These are phyloP conservation scores for Laspeyria flexula DNA, from an alignment of 2,888 invertebrate genomes.

Conservation along the genomic window DNA sequence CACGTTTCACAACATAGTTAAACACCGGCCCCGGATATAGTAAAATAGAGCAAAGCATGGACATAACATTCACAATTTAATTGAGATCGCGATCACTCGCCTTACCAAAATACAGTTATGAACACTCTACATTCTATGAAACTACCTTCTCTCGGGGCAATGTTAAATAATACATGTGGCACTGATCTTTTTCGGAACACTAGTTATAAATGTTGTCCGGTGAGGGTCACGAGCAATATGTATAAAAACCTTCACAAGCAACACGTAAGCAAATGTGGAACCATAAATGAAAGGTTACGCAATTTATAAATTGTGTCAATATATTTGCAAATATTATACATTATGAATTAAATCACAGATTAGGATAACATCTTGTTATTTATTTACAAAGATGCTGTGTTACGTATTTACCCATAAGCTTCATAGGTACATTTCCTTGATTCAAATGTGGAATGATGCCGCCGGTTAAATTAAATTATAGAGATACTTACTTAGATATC, in stretches of 20 bases:
- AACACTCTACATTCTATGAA: constrained; percentile 10
- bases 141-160: constrained; percentile 22
- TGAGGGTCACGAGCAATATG: constrained; percentile 79
- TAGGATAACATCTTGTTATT: constrained; percentile 6
- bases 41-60: constrained; percentile 34
- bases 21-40: constrained; percentile 13
- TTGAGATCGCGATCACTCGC: constrained; percentile 27
- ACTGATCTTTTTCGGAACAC: constrained; percentile 53
- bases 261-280: constrained; percentile 84
- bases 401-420: constrained; percentile 16
- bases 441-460: constrained; percentile 66
- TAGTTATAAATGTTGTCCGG: constrained; percentile 44
- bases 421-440: constrained; percentile 51
- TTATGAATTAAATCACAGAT: constrained; percentile 2
- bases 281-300: constrained; percentile 83
- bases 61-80: constrained; percentile 8
- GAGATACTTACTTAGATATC: constrained; percentile 72
- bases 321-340: constrained; percentile 35
- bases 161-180: constrained; percentile 53
- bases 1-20: constrained; percentile 5
- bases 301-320: constrained; percentile 76
- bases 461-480: constrained; percentile 61
- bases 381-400: constrained; percentile 3
- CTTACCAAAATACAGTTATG: constrained; percentile 17
- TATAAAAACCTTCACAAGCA: constrained; percentile 79